phyloP scores from a whole-genome alignment of 2,797 vertebrate genomes.

The Sphenopsis melanotis region DNA sequence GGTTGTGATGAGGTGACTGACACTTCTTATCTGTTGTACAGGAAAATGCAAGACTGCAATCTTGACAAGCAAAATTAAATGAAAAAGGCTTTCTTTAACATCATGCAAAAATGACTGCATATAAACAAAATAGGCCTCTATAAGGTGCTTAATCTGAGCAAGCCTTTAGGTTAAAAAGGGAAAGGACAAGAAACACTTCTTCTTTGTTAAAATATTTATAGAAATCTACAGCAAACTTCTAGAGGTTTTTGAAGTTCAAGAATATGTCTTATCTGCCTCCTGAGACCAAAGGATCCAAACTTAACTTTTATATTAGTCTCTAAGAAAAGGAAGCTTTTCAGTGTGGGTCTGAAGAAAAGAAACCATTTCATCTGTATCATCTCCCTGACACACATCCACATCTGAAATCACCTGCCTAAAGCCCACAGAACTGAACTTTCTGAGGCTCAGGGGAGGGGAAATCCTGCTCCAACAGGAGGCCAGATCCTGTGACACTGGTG shows the following conservation, averaged over 20 bases:
- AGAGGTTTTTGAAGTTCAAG: slow-evolving; percentile 33
- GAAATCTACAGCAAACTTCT: background rate
- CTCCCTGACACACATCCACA: background rate
- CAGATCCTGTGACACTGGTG: background rate
- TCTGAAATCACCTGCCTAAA: background rate
- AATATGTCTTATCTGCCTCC: background rate
- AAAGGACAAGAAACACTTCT: background rate
- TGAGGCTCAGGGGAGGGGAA: background rate
- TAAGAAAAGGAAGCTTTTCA: background rate
- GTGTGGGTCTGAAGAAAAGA: background rate
- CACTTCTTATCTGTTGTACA: background rate
- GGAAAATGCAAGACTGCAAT: background rate
- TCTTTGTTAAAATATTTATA: slow-evolving; percentile 37
- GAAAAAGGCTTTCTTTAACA: background rate
- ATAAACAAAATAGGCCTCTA: background rate
- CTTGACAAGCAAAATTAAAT: background rate
- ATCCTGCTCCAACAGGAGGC: background rate
- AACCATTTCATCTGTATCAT: background rate
- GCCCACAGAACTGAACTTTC: background rate
- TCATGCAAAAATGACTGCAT: background rate
- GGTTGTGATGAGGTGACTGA: background rate
- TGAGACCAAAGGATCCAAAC: background rate
- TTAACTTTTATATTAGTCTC: background rate
- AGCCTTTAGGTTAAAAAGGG: background rate
- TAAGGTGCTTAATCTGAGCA: background rate